phyloP scores from a whole-genome alignment of 1,140 invertebrate genomes.

The Meloidogyne floridensis region DNA sequence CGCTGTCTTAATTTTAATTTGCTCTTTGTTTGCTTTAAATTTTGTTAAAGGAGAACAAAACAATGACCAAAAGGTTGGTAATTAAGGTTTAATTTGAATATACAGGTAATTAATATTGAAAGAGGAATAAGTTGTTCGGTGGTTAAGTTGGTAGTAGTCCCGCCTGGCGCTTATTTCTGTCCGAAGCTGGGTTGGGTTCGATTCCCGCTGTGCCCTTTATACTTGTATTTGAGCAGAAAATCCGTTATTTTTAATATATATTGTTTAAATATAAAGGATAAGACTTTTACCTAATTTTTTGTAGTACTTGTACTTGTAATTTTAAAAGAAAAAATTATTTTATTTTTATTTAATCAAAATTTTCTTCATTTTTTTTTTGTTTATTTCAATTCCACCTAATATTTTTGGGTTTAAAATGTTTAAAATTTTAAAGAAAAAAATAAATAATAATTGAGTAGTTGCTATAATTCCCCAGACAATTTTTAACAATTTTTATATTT shows the following conservation, averaged over 20 bases:
- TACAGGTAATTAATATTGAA: too few relatives aligned
- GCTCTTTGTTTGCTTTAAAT: neutral
- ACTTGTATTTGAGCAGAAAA: neutral
- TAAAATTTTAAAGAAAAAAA: neutral
- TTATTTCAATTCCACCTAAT: too few relatives aligned
- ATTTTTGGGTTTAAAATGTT: neutral
- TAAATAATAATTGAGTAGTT: slow-evolving; percentile 1
- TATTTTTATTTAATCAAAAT: too few relatives aligned
- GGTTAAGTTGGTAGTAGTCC: neutral
- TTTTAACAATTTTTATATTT: slow-evolving; percentile 6
- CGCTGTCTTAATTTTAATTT: neutral
- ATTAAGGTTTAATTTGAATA: neutral
- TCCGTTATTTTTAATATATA: neutral
- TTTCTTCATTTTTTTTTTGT: too few relatives aligned
- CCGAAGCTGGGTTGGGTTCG: neutral
- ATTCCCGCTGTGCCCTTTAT: neutral
- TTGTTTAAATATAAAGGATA: neutral
- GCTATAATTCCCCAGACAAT: neutral
- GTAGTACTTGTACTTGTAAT: too few relatives aligned
- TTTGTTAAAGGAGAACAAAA: neutral
- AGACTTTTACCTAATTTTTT: too few relatives aligned
- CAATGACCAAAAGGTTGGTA: neutral
- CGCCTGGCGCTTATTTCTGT: neutral
- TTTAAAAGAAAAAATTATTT: too few relatives aligned
- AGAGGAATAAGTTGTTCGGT: neutral